Conservation (phyloP, 2,797 vertebrate genomes). For the Lagodon rhomboides region DNA sequence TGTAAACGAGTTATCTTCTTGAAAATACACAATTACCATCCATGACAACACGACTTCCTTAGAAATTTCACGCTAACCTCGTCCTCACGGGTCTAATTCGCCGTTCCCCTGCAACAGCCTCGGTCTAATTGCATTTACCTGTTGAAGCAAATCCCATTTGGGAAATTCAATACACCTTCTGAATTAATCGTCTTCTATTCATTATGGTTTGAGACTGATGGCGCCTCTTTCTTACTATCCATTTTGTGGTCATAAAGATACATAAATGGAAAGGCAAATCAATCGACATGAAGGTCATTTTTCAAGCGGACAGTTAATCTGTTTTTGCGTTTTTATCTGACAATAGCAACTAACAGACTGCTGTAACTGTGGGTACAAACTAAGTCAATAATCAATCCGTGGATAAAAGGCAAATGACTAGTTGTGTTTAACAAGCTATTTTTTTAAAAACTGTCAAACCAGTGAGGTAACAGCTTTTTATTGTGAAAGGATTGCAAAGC, state of each 20-base stretch:
- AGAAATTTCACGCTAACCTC: constrained; percentile 44
- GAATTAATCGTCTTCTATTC: constrained; percentile 49
- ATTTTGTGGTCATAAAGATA: constrained; percentile 11
- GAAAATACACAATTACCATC: constrained; percentile 31
- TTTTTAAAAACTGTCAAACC: constrained; percentile 13
- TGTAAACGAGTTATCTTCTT: constrained; percentile 11
- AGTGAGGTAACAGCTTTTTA: neutral
- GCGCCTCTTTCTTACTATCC: constrained; percentile 1
- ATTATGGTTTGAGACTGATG: constrained; percentile 20
- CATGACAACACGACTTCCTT: constrained; percentile 31
- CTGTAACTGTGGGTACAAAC: neutral
- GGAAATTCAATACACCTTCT: constrained; percentile 54
- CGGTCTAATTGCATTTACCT: constrained; percentile 77
- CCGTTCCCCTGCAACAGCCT: constrained; percentile 49
- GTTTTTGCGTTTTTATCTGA: neutral
- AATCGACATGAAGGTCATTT: neutral
- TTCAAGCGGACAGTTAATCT: constrained; percentile 15
- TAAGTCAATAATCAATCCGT: neutral
- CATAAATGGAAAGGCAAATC: neutral
- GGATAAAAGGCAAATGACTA: constrained; percentile 12
- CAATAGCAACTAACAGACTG: neutral
- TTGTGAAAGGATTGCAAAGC: constrained; percentile 15
- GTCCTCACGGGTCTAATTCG: constrained; percentile 32
- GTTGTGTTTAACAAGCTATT: constrained; percentile 22
- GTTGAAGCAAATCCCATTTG: constrained; percentile 70